phyloP scores from a whole-genome alignment of 2,113 vertebrate genomes.

The Polyodon spathula region DNA sequence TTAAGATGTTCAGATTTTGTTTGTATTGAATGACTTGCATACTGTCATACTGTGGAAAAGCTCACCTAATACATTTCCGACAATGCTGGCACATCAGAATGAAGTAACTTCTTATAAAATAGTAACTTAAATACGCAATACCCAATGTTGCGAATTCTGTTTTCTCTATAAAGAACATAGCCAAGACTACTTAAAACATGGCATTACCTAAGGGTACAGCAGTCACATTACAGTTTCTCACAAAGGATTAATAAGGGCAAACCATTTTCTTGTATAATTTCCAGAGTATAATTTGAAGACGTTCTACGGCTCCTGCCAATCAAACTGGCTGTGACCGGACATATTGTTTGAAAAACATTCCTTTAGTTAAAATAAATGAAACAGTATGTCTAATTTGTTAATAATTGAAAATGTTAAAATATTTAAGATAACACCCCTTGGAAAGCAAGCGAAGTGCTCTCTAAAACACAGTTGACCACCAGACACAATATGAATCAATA shows the following conservation, averaged over 20 bases:
- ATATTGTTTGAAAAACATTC: too few relatives aligned
- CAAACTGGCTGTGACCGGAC: too few relatives aligned
- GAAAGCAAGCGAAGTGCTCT: too few relatives aligned
- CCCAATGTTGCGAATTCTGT: neutral
- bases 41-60: neutral
- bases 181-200: too few relatives aligned
- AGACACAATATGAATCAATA: too few relatives aligned
- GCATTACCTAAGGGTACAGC: neutral
- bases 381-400: too few relatives aligned
- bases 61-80: constrained; percentile 14
- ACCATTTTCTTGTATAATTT: neutral
- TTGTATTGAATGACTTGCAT: too few relatives aligned
- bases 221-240: neutral
- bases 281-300: neutral
- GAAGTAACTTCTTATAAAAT: constrained; percentile 18
- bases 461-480: too few relatives aligned
- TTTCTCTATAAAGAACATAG: neutral
- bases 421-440: too few relatives aligned
- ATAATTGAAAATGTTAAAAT: too few relatives aligned
- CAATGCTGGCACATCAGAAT: neutral
- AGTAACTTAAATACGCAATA: neutral
- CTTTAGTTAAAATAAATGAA: too few relatives aligned
- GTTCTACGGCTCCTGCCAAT: neutral
- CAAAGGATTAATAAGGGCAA: neutral
- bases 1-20: too few relatives aligned